Conservation (phyloP, 2,113 vertebrate genomes). For the Tympanuchus pallidicinctus region DNA sequence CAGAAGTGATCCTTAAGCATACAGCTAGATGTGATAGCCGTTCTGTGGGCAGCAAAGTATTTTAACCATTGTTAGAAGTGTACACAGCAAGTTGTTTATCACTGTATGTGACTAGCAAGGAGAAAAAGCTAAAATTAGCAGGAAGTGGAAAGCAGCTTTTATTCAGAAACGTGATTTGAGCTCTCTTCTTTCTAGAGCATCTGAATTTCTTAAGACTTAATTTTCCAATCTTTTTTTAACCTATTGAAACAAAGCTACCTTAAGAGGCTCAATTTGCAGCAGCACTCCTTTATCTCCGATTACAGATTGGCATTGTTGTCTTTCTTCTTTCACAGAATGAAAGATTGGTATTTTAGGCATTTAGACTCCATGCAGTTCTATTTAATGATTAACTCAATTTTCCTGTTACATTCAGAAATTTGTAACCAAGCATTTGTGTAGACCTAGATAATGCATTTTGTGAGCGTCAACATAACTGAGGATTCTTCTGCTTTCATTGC, state of each 20-base stretch:
- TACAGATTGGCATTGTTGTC: not conserved
- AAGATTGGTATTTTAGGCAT: not conserved
- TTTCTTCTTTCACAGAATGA: not conserved
- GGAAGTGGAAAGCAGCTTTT: not conserved
- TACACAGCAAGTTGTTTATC: not conserved
- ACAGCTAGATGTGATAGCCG: not conserved
- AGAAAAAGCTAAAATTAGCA: not conserved
- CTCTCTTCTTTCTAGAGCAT: not conserved
- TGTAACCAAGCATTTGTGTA: not conserved
- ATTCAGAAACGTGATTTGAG: not conserved
- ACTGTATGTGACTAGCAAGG: not conserved
- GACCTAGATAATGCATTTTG: not conserved
- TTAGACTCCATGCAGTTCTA: not conserved
- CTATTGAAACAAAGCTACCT: not conserved
- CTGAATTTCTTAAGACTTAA: too few species aligned
- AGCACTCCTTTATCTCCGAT: not conserved
- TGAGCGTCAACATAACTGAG: not conserved
- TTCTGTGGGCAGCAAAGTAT: not conserved
- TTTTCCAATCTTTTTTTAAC: not conserved
- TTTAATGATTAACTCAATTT: slow-evolving; percentile 4
- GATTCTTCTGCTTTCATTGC: slow-evolving; percentile 3
- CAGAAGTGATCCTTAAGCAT: not conserved
- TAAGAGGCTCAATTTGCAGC: not conserved
- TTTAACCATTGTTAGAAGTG: not conserved
- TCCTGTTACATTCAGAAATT: slow-evolving; percentile 1